Percentiles rank a stretch among this genome's conserved stretches.
These are phyloP conservation scores for Latrodectus geometricus DNA, from an alignment of 1,140 invertebrate genomes.

Conservation along the genomic window DNA sequence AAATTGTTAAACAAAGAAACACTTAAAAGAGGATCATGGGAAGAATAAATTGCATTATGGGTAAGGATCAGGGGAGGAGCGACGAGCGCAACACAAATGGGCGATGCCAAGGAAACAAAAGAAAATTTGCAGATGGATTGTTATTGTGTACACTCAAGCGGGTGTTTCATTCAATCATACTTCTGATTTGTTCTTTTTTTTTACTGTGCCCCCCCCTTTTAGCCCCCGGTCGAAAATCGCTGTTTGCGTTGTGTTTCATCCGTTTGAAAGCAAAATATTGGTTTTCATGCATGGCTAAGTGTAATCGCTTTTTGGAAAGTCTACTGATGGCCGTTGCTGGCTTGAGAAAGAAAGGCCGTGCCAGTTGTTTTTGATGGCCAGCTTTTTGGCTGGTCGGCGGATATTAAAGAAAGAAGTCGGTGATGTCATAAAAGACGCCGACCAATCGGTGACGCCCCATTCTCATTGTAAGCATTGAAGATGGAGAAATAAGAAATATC, in stretches of 20 bases:
- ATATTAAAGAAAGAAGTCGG: no score
- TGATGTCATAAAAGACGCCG: no score
- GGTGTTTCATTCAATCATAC: slow-evolving; percentile 5
- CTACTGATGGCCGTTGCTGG: no score
- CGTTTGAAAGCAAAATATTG: no score
- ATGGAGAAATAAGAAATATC: no score
- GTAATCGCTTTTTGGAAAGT: no score
- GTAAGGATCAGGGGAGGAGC: background rate
- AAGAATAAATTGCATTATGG: slow-evolving; percentile 58
- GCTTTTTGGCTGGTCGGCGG: no score
- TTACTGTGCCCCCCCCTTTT: background rate
- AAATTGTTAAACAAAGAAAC: slow-evolving; percentile 62
- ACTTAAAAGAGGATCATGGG: slow-evolving; percentile 45
- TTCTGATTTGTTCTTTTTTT: slow-evolving; percentile 5
- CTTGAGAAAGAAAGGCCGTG: no score
- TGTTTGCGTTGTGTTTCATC: background rate
- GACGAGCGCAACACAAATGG: background rate
- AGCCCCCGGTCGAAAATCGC: slow-evolving; percentile 5
- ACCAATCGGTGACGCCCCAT: no score
- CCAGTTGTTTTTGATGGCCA: no score
- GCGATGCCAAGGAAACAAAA: slow-evolving; percentile 11
- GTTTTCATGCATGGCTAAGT: no score
- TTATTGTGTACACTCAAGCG: slow-evolving; percentile 51
- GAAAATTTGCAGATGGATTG: slow-evolving; percentile 23
- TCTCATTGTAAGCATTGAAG: no score